Evolutionary conservation across 2,888 invertebrate species (phyloP).

Genomic region (Globia sparganii): DNA sequence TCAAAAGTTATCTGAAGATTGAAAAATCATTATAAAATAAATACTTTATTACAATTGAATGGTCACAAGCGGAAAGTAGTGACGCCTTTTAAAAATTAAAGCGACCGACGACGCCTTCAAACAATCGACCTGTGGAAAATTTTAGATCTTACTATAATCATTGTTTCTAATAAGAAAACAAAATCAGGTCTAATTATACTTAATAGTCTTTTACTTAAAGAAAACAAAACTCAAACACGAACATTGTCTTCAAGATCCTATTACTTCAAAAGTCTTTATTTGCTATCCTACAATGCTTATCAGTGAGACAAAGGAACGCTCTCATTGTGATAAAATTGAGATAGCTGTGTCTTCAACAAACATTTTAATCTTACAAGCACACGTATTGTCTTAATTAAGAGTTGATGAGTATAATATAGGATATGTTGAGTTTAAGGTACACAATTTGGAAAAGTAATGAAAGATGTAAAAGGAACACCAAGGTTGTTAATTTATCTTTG

Average conservation of each 20-base stretch:
- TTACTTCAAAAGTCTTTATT: constrained; percentile 15
- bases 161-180: too few relatives aligned
- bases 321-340: constrained; percentile 43
- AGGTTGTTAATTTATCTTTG: background rate
- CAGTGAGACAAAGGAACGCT: constrained; percentile 27
- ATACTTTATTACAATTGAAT: too few relatives aligned
- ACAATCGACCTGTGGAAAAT: too few relatives aligned
- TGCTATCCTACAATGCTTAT: constrained; percentile 16
- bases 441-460: background rate
- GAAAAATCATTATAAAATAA: too few relatives aligned
- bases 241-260: constrained; percentile 10
- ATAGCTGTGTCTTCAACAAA: constrained; percentile 45
- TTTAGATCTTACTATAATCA: too few relatives aligned
- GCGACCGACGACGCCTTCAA: too few relatives aligned
- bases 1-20: too few relatives aligned
- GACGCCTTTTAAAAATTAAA: too few relatives aligned
- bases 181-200: constrained; percentile 21
- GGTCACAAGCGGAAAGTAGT: too few relatives aligned
- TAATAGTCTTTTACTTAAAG: background rate
- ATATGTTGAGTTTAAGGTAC: constrained; percentile 9
- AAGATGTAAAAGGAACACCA: background rate
- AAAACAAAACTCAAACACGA: constrained; percentile 18
- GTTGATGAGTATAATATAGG: constrained; percentile 11
- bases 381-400: constrained; percentile 19
- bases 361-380: constrained; percentile 28